phyloP scores from a whole-genome alignment of 2,797 vertebrate species.

The Melopsittacus undulatus region DNA sequence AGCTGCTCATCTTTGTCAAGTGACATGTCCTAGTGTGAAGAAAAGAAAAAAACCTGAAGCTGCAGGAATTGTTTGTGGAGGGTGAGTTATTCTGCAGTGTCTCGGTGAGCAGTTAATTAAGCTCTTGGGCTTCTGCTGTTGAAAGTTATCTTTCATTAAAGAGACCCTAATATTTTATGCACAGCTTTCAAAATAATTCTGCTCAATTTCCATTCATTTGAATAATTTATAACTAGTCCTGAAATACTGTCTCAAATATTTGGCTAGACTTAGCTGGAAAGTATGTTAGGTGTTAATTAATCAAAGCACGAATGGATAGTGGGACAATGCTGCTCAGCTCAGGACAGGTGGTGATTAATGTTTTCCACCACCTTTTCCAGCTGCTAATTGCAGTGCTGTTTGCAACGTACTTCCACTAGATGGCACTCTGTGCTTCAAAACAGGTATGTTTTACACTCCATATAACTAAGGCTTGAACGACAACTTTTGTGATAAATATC shows the following conservation, averaged over 20 bases:
- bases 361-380: not conserved
- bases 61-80: not conserved
- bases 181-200: not conserved
- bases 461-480: not conserved
- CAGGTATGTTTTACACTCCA: not conserved
- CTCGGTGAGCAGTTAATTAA: not conserved
- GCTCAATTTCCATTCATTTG: not conserved
- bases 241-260: not conserved
- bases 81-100: not conserved
- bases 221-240: not conserved
- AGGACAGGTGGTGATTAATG: not conserved
- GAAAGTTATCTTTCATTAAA: not conserved
- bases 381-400: not conserved
- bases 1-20: not conserved
- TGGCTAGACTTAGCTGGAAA: not conserved
- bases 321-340: not conserved
- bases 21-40: not conserved
- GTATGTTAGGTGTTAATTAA: not conserved
- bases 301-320: not conserved
- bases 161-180: not conserved
- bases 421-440: constrained; percentile 67
- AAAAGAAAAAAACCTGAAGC: not conserved
- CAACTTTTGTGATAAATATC: not conserved
- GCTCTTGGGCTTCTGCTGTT: not conserved
- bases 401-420: constrained; percentile 63